Evolutionary conservation across 2,888 invertebrate genomes (phyloP), one percentile per base, ranked within the genome.

Genomic region (Epicampocera succincta): DNA sequence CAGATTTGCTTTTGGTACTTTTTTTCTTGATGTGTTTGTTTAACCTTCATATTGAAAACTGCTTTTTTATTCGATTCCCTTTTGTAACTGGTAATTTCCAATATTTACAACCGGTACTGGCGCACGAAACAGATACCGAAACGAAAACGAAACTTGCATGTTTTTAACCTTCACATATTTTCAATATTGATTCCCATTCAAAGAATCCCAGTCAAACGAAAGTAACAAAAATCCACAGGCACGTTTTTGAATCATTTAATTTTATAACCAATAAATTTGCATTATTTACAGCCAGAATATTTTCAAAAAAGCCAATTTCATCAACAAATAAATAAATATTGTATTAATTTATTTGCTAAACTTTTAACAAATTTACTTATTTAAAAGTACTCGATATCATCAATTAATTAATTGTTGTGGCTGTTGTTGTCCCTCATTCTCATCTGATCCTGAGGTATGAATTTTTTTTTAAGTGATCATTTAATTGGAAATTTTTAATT

Each of bases 101-200:
- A 17, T 33, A 17, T 38, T 40, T 11, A 15, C 33, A 33, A 33
- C 33, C 33, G 33, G 33, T 33, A 33, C 33, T 33, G 33, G 8
- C 33, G 8, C 1, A 33, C 33, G 8, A 33, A 33, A 33, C 33
- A 33, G 33, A n/a, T n/a, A n/a, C n/a, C n/a, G n/a, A 33, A 9
- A 33, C 33, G 33, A 33, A 33, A 33, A 15, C 44, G 44, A 38
- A n/a, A 48, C 48, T 33, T 8, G n/a, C 19, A 17, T 44, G 17
- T 12, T 17, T 56, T 38, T 74, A 40, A 74, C 74, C 74, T 74
- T 74, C 74, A 74, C 54, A 74, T 74, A 40, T 74, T 46, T 63
- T 56, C 17, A 33, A 17, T 12, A 17, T 12, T 38, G 38, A 74
- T 58, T 74, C 74, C 65, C 66, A 65, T 74, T 66, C 40, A n/a